Base-by-base conservation (phyloP, 2,797 vertebrate genomes). In the Anableps anableps region DNA sequence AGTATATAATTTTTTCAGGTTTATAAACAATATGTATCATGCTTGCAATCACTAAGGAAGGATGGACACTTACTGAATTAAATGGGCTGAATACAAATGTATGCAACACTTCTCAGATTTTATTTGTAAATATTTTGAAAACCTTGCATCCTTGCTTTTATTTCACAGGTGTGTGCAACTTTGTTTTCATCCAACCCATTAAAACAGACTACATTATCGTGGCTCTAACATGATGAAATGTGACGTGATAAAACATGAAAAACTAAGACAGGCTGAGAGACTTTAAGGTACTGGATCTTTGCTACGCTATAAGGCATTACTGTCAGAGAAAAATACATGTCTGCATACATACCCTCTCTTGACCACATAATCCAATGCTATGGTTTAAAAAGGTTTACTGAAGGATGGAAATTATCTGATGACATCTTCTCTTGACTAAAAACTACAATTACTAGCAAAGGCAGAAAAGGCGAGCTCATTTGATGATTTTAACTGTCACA, bases 351-450 rank as follows among this genome's bases (percentile, higher is more conserved):
- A 10, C 23, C 10, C 9, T 26, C 8, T 55, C 53, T 10, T 26
- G 23, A n/a, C 13, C 66, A 26, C 14, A 68, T 13, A 13, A 70
- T 43, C n/a, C 23, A 70, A n/a, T 16, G 23, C 13, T n/a, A 0
- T 11, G 16, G 19, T 45, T 72, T 19, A 36, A 36, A 43, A 72
- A 58, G 51, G 38, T 9, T 10, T 21, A 47, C 13, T 23, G 11
- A 36, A 9, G 21, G 26, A 45, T 45, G 36, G 38, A 45, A 74
- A 74, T 36, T 11, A 31, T 60, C 19, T 26, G 45, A 51, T 64
- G 29, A 74, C 43, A 53, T 13, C 58, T 23, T 75, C 48, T 74
- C 13, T 41, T 68, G 72, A 50, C 58, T 75, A 50, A 66, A 80
- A 70, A 29, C 9, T 64, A 4, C 58, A 72, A 55, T 73, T 58